Evolutionary conservation across 2,888 invertebrate genomes (phyloP), one percentile per base, ranked within the genome.

Genomic region (Leucophenga maculata): DNA sequence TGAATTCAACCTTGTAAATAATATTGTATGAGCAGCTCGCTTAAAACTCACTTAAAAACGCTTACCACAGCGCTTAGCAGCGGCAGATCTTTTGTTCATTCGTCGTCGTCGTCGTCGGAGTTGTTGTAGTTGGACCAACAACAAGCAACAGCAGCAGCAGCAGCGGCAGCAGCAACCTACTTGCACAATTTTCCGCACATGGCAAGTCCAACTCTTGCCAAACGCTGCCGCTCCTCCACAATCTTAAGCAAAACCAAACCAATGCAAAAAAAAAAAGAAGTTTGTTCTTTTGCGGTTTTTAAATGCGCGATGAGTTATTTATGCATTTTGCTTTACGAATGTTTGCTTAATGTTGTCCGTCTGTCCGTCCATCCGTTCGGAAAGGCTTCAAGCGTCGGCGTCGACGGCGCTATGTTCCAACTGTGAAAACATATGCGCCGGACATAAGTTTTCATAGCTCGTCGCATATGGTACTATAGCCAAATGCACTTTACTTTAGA

Each of bases 1-100:
- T 83, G 83, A 83, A 82, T 83, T 81, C 82, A 81, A 80, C 80
- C 80, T 81, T 81, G 82, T 82, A 81, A 81, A 82, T 81, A 80
- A 81, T 81, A 81, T 81, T 39, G 39, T 39, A 39, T 39, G 39
- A 39, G 8, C 39, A 39, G 82, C 80, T 82, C 79, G 78, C 73
- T 74, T 76, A 55, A 80, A 77, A 75, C 76, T 74, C 80, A 80
- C 74, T 76, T 22, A 59, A 46, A 64, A 64, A 64, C 62, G 62
- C 46, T 64, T 32, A n/a, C 50, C 14, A 16, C n/a, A n/a, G n/a
- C n/a, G 44, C 60, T 39, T n/a, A 8, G 60, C 32, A 32, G 39
- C 39, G 46, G 48, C 76, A 80, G 80, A 77, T 82, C 77, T 78
- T 72, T 74, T 67, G 82, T 79, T 78, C 69, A 71, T 60, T 65